A percentile compares a stretch with the other conserved stretches of the same genome.
Conservation (phyloP, 2,797 vertebrate species). For the Sternarchorhynchus goeldii region DNA sequence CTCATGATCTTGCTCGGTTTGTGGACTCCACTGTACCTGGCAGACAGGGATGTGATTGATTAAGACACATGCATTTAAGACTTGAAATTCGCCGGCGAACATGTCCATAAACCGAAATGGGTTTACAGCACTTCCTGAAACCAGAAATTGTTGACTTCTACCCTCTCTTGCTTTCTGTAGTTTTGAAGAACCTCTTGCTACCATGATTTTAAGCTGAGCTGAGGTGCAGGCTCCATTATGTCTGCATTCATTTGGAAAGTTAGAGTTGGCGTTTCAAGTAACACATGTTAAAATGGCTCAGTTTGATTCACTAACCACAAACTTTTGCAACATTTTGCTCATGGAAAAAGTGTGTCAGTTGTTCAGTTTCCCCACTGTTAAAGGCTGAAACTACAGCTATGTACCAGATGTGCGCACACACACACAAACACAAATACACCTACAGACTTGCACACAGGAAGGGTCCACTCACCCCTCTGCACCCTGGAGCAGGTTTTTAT, state of each 20-base stretch:
- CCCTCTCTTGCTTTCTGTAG: no score
- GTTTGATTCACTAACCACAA: background rate
- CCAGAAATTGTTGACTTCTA: no score
- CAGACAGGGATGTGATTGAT: background rate
- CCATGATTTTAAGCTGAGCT: no score
- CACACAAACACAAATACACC: background rate
- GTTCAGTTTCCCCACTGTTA: no score
- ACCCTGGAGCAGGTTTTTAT: constrained; percentile 76
- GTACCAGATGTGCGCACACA: no score
- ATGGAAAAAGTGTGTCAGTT: background rate
- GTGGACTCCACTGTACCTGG: constrained; percentile 85
- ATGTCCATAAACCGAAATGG: no score
- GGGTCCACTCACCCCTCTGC: constrained; percentile 83
- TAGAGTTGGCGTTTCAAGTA: background rate
- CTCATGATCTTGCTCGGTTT: constrained; percentile 95
- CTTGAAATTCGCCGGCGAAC: background rate
- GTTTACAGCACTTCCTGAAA: no score
- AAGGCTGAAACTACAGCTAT: no score
- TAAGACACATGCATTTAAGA: background rate
- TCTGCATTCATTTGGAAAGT: background rate
- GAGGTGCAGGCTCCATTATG: no score
- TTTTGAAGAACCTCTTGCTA: no score
- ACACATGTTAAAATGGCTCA: background rate
- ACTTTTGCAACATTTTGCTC: background rate
- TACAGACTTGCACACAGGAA: background rate